phyloP scores from a whole-genome alignment of 2,113 vertebrate genomes.

The Calonectris borealis region DNA sequence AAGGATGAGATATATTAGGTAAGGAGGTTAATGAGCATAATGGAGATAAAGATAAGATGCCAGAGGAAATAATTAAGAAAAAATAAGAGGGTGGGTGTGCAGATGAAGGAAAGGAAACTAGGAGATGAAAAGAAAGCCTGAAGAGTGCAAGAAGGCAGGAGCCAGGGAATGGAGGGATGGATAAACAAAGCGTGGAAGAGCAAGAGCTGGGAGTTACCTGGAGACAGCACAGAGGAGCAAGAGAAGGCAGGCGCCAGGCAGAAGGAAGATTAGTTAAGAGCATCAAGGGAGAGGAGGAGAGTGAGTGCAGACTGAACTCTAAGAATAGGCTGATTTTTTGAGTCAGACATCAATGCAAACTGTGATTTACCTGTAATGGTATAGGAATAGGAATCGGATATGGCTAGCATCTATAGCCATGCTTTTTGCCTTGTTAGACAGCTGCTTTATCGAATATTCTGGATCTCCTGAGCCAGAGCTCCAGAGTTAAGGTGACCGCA shows the following conservation, averaged over 20 bases:
- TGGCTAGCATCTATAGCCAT: neutral
- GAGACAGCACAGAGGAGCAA: neutral
- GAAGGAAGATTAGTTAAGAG: neutral
- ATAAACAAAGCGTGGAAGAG: neutral
- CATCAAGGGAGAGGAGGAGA: neutral
- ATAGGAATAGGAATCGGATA: neutral
- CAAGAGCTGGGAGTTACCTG: neutral
- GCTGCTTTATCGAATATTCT: neutral
- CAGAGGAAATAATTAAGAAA: neutral
- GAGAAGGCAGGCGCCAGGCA: neutral
- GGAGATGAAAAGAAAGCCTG: neutral
- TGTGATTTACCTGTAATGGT: neutral
- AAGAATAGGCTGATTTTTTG: neutral
- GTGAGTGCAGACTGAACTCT: neutral
- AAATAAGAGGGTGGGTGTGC: neutral
- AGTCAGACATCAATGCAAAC: neutral
- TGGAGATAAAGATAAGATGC: neutral
- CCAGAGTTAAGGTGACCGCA: slow-evolving; percentile 4
- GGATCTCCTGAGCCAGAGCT: neutral
- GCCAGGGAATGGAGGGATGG: neutral
- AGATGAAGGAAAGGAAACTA: neutral
- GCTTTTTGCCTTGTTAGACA: neutral
- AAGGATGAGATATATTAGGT: neutral
- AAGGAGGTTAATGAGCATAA: neutral
- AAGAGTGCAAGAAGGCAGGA: neutral